Evolutionary conservation across 2,113 vertebrate species (phyloP), one percentile per base, ranked within the genome.

Genomic region (Semnornis frantzii): DNA sequence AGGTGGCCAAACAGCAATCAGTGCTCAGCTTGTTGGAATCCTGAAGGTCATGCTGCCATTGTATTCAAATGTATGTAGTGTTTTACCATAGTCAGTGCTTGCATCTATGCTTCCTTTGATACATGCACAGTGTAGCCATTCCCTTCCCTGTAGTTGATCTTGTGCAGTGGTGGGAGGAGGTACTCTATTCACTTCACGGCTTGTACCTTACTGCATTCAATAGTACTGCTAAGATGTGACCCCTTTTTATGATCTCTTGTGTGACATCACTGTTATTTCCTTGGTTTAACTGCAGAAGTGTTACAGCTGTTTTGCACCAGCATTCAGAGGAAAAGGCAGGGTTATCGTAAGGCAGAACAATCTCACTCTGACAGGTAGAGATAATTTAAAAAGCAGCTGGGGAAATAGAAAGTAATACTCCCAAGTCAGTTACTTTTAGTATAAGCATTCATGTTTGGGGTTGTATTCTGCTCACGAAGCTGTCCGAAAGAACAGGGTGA

Each of bases 31-130:
- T 31, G 42, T 19, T 69, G 25, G 71, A 37, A 60, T 73, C 75
- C 66, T 55, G 66, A 54, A 39, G 50, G 55, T 55, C 8, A 4
- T 1, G 37, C 48, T 71, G 68, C 52, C 4, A 1, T 5, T 62
- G 33, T 44, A 65, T 59, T 19, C 48, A 30, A 59, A 52, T 0
- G 0, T 17, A 24, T 0, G 3, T 59, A 13, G 28, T 18, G 2
- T 57, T 82, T 57, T 73, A 37, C 63, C 18, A 10, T 6, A 13
- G 23, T 25, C 44, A 19, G 60, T 34, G 78, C 46, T 91, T 59
- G 42, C 42, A 34, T 34, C 58, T 65, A 4, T 62, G 64, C 46
- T 54, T 62, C 39, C 55, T 39, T 55, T 0, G 0, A 21, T 27
- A n/a, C 4, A 8, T 5, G 23, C n/a, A 5, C 5, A 37, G 3